phyloP scores from a whole-genome alignment of 1,140 invertebrate genomes.

The Drosophila yakuba region DNA sequence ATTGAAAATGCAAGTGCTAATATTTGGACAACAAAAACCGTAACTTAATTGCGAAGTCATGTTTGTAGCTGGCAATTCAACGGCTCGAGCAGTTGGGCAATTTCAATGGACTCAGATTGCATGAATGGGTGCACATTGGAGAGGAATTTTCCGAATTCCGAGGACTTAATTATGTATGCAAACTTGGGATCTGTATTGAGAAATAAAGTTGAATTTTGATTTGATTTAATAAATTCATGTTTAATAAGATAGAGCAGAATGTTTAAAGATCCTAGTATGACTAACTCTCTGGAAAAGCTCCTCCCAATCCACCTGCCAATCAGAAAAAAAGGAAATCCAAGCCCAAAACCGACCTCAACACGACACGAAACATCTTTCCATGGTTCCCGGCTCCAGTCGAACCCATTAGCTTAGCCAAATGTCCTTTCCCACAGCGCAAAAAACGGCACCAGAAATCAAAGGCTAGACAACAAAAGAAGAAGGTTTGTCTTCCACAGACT shows the following conservation, averaged over 20 bases:
- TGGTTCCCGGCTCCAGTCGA: constrained; percentile 28
- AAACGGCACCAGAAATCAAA: constrained; percentile 56
- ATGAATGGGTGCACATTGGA: constrained; percentile 1
- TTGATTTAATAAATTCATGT: background rate
- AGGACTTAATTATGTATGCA: background rate
- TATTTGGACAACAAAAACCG: constrained; percentile 75
- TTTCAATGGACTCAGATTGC: constrained; percentile 8
- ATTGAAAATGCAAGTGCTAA: constrained; percentile 79
- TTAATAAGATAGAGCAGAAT: too few relatives aligned
- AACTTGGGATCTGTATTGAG: background rate
- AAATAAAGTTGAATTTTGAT: background rate
- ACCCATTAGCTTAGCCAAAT: constrained; percentile 66
- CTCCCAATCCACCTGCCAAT: constrained; percentile 6
- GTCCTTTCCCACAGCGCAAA: constrained; percentile 48
- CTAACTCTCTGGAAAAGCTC: background rate
- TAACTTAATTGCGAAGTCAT: constrained; percentile 72
- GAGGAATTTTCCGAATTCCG: background rate
- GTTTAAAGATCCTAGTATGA: too few relatives aligned
- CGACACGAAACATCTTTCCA: constrained; percentile 13
- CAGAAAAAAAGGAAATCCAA: background rate
- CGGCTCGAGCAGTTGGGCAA: background rate
- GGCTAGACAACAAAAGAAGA: constrained; percentile 78
- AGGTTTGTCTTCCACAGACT: constrained; percentile 59
- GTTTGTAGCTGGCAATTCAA: constrained; percentile 22
- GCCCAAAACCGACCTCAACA: constrained; percentile 2